Base-by-base conservation (phyloP, 1,140 invertebrate genomes). In the Drosophila nigromelanica region DNA sequence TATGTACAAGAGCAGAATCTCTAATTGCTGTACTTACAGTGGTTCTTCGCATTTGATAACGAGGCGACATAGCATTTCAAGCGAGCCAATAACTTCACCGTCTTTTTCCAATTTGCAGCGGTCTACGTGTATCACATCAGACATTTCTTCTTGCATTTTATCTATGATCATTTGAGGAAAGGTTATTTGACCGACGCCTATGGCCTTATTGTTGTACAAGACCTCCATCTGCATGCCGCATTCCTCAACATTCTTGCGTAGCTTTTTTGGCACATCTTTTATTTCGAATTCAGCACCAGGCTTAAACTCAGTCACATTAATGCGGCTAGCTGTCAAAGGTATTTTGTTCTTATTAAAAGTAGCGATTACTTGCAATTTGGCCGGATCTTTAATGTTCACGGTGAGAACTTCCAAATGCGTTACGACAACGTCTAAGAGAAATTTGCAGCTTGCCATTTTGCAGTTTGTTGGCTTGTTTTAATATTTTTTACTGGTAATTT, bases 241-340 rank as follows among this genome's bases (percentile, higher is more conserved):
- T 4, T 69, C 47, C 11, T 63, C 61, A 6, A 87, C 43, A 12
- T 3, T 62, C 4, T 39, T 8, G 2, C 55, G 62, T 4, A 79
- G 2, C 4, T 24, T 48, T 0, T 55, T 55, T 0, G 75, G 24
- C 0, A 5, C 5, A 0, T 4, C 11, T 2, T 10, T 37, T 8
- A 80, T 33, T 0, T 77, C 70, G 7, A 58, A 12, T 4, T 45
- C 30, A 4, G 51, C 4, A 1, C 42, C 40, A 10, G 37, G 2
- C 6, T 61, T 55, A 10, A 89, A 83, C 0, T 68, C 76, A 0
- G 6, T 37, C 0, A 89, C 83, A 56, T 89, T 89, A 0, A 89
- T 73, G 12, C 75, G 68, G 33, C 77, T 82, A 0, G 39, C 24
- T 1, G 66, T 59, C 8, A 87, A 50, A 0, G 24, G 3, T 6